Percentiles rank a stretch among this genome's conserved stretches.
These are phyloP conservation scores for Oxygymnocypris stewartii DNA, from an alignment of 2,113 vertebrate genomes.

Conservation along the genomic window DNA sequence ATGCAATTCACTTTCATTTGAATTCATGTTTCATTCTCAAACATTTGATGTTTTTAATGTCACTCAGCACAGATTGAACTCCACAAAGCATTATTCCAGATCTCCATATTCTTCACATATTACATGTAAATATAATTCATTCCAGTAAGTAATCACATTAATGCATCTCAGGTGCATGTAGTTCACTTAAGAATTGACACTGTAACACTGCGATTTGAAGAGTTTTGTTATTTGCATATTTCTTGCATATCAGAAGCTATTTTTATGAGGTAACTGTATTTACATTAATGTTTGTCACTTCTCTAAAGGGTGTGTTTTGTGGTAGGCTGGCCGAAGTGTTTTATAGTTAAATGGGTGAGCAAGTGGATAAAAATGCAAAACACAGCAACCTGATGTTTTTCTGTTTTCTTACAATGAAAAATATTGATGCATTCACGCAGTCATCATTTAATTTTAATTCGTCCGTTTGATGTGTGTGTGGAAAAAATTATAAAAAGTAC, in stretches of 20 bases:
- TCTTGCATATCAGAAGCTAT: not conserved
- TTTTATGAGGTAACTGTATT: not conserved
- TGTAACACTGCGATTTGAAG: not conserved
- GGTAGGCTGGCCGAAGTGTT: not conserved
- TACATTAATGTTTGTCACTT: not conserved
- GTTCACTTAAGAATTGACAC: not conserved
- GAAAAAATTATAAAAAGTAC: not conserved
- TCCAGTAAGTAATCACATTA: not conserved
- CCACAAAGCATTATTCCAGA: not conserved
- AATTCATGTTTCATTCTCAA: not conserved
- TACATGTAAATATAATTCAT: not conserved
- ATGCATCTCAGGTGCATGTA: not conserved
- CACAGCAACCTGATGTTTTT: too few species aligned
- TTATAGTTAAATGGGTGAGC: not conserved
- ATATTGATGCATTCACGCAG: too few species aligned
- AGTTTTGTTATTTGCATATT: slow-evolving; percentile 12
- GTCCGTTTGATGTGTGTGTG: not conserved
- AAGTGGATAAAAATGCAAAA: not conserved
- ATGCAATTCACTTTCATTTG: not conserved
- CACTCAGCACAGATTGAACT: not conserved
- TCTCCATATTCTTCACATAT: not conserved
- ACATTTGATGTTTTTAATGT: not conserved
- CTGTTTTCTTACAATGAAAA: not conserved
- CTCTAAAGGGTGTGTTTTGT: slow-evolving; percentile 2
- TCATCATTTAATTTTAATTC: not conserved